These are phyloP conservation scores for Myxocyprinus asiaticus DNA, from an alignment of 2,113 vertebrate species.

Conservation along the genomic window DNA sequence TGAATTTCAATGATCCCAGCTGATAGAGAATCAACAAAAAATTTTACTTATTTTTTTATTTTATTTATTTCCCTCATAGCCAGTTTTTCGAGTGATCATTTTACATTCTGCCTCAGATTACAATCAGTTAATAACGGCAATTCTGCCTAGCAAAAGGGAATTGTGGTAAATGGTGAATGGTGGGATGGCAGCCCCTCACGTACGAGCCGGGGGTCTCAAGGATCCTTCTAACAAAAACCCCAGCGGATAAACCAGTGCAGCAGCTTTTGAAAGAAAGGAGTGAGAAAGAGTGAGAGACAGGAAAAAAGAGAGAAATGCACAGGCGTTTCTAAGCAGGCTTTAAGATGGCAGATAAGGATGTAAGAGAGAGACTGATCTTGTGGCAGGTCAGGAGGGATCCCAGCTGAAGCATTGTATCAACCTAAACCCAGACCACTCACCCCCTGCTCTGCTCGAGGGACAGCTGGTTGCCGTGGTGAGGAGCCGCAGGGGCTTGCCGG, in stretches of 20 bases:
- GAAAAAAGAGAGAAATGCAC: constrained; percentile 38
- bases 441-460: constrained; percentile 37
- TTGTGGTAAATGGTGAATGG: constrained; percentile 40
- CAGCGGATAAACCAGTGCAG: constrained; percentile 28
- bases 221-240: constrained; percentile 44
- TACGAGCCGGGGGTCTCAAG: constrained; percentile 3
- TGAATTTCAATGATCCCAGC: constrained; percentile 53
- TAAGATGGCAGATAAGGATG: constrained; percentile 60
- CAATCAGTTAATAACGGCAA: constrained; percentile 47
- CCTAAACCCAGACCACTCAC: constrained; percentile 39
- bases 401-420: constrained; percentile 50
- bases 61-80: constrained; percentile 23
- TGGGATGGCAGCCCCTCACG: background rate
- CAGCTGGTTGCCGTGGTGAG: constrained; percentile 52
- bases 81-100: constrained; percentile 2
- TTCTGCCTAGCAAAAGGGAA: constrained; percentile 29
- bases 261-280: constrained; percentile 41
- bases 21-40: constrained; percentile 52
- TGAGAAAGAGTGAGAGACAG: background rate
- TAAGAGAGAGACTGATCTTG: constrained; percentile 56
- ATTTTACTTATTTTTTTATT: constrained; percentile 47
- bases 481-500: constrained; percentile 35
- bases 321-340: constrained; percentile 59
- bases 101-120: constrained; percentile 31
- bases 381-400: constrained; percentile 49